These are phyloP conservation scores for Euphonia xanthogaster DNA, from an alignment of 2,797 vertebrate genomes.

Conservation along the genomic window DNA sequence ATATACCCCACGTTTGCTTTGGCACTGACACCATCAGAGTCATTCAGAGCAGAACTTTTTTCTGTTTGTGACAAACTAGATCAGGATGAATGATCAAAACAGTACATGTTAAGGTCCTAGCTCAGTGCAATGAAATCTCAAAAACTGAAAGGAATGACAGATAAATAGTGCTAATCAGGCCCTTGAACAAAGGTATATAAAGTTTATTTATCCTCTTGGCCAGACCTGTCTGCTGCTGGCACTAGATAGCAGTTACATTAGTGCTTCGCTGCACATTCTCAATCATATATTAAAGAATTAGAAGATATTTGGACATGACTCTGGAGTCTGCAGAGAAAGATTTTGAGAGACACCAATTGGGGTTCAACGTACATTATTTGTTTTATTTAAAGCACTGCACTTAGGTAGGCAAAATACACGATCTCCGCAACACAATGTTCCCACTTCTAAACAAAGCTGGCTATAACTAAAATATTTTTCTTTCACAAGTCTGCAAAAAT, in stretches of 20 bases:
- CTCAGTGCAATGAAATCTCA: neutral
- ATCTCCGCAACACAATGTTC: neutral
- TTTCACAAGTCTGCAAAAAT: neutral
- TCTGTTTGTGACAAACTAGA: slow-evolving; percentile 42
- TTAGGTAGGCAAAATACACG: neutral
- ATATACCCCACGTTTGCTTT: slow-evolving; percentile 68
- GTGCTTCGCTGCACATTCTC: neutral
- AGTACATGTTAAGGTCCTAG: neutral
- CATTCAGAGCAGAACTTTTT: slow-evolving; percentile 57
- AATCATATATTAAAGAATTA: neutral
- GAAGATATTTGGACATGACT: neutral
- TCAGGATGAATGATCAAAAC: neutral
- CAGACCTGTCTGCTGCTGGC: neutral
- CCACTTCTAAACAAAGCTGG: neutral
- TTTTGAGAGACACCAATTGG: neutral
- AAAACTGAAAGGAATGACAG: neutral
- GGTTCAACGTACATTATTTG: neutral
- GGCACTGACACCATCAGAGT: slow-evolving; percentile 65
- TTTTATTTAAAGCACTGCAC: neutral
- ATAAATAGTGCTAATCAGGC: neutral
- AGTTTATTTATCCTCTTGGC: neutral
- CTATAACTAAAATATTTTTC: neutral
- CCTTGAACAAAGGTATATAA: neutral
- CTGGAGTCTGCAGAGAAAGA: neutral
- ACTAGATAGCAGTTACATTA: neutral